Base-by-base conservation (phyloP, 2,113 vertebrate species). In the Paralichthys olivaceus region DNA sequence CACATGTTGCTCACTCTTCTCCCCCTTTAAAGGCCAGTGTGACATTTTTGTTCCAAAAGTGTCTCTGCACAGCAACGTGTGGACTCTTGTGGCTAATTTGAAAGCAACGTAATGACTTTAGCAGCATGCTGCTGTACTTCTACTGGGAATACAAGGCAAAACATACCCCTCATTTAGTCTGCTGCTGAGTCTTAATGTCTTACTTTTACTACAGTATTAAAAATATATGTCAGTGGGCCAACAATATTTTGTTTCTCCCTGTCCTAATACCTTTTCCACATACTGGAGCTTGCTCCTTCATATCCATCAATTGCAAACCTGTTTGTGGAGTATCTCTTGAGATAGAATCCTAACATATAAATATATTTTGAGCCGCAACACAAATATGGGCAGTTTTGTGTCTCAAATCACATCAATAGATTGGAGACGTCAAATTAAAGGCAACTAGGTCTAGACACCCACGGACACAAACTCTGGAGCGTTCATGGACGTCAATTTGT, bases 11-110 rank as follows among this genome's bases (percentile, higher is more conserved):
- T 51, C 13, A 26, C 32, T 68, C 53, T 70, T 12, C 25, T 65
- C 68, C 72, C 58, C 40, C 37, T 75, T 82, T 65, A 80, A 80
- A 86, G 70, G 70, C 54, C 68, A 23, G 75, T 72, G 87, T 77
- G 81, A 86, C 81, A 83, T 85, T 79, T 58, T 65, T 71, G 54
- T 72, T 67, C 61, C 71, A 69, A 51, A 79, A 70, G 69, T 69
- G 7, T 69, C 72, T 12, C 0, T 0, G 43, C 60, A 58, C 76
- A 75, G 54, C 65, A 70, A 69, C 69, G 5, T 43, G 84, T 64
- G 60, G 72, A 69, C 75, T 51, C 76, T 8, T 0, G 78, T 17
- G 45, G 45, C 61, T 84, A 58, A 86, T 82, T 82, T 77, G 72
- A 83, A 83, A 57, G 26, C 59, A 0, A 0, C 51, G n/a, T 70